Evolutionary conservation across 2,888 invertebrate species (phyloP), one percentile per base, ranked within the genome.

Genomic region (Sarcophaga rosellei): DNA sequence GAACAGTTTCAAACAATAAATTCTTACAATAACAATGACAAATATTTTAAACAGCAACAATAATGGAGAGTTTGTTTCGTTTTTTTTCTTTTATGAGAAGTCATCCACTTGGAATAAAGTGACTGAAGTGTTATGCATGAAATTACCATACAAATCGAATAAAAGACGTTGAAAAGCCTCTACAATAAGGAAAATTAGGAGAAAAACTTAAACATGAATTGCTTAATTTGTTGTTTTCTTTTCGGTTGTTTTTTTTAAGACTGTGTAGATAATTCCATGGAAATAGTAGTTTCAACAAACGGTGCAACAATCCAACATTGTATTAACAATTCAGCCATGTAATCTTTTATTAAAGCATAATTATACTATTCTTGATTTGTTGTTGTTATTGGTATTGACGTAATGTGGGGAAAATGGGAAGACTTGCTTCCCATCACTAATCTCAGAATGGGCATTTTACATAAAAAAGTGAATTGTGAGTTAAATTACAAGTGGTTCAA

Each of bases 121-220:
- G 15, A 47, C 21, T 47, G 44, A 63, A 62, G 35, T 45, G 20
- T 61, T 83, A 15, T 23, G 35, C 77, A 59, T 45, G 62, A 78
- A 81, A 85, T 81, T 78, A 85, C n/a, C 76, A 85, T 78, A 74
- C 81, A 72, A 57, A 35, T 47, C n/a, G 77, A 86, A 69, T 70
- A 53, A 70, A 76, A 88, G 61, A 74, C 75, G 85, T 83, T 62
- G 73, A 70, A 78, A 68, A 73, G 59, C 70, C 72, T 53, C 12
- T 53, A 53, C 12, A 53, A 62, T 47, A 59, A 59, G 62, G 75
- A 82, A 77, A 85, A 68, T 87, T 79, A 81, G 80, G 85, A 88
- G 53, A 15, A 17, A 53, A 53, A 15, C 53, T 88, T 85, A 84
- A 85, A 73, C 81, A 87, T 85, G 84, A 86, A 82, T 87, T 84